A percentile compares a stretch with the other conserved stretches of the same genome.
phyloP scores from a whole-genome alignment of 1,140 invertebrate species.

The Goniozus legneri region DNA sequence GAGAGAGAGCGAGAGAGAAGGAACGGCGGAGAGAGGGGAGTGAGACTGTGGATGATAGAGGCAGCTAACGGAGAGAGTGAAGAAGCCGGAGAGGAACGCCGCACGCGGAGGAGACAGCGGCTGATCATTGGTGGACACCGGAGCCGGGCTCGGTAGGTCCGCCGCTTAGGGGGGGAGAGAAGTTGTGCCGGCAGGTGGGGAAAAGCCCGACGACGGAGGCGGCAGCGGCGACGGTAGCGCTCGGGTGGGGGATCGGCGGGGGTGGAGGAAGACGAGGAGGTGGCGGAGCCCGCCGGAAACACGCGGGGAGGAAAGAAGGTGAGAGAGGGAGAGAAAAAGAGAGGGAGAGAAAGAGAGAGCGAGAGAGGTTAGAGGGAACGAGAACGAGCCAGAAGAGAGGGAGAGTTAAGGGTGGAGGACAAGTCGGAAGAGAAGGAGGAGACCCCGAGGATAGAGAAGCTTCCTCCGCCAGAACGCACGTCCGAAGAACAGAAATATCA shows the following conservation, averaged over 20 bases:
- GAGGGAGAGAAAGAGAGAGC: not conserved
- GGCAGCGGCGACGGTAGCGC: conserved; percentile 7
- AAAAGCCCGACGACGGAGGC: conserved; percentile 15
- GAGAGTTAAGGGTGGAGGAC: conserved; percentile 23
- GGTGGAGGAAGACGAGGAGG: conserved; percentile 19
- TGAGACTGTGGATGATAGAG: no score
- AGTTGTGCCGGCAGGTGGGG: conserved; percentile 21
- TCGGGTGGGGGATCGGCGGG: conserved; percentile 14
- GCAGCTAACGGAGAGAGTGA: not conserved
- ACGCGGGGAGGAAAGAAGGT: not conserved
- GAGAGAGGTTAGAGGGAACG: not conserved
- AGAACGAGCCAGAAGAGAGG: not conserved
- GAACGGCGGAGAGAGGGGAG: conserved; percentile 1
- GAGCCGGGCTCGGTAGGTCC: conserved; percentile 22
- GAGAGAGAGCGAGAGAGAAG: conserved; percentile 3
- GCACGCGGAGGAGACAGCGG: conserved; percentile 43
- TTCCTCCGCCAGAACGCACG: conserved; percentile 42
- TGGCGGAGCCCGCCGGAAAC: conserved; percentile 10
- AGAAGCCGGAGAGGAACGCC: conserved; percentile 20
- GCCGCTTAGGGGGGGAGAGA: conserved; percentile 16
- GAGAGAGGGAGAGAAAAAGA: not conserved
- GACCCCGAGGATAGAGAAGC: conserved; percentile 35
- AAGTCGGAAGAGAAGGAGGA: conserved; percentile 23
- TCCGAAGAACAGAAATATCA: conserved; percentile 40
- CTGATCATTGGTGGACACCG: conserved; percentile 50